A percentile compares a stretch with the other conserved stretches of the same genome.
phyloP scores from a whole-genome alignment of 2,888 invertebrate genomes.

The Spodoptera picta region DNA sequence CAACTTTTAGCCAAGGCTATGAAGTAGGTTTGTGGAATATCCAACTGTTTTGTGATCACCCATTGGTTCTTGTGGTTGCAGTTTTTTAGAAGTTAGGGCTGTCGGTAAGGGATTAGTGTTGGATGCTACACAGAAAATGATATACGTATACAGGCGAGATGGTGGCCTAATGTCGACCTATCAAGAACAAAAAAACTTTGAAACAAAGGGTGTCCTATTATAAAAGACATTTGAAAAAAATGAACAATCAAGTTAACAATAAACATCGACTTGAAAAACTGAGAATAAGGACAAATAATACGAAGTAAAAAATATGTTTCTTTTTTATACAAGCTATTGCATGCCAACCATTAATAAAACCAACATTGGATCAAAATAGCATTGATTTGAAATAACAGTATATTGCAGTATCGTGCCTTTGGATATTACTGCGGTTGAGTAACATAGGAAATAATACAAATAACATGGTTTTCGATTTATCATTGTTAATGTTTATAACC shows the following conservation, averaged over 20 bases:
- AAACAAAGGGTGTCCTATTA: too few relatives aligned
- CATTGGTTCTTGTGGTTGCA: conserved; percentile 44
- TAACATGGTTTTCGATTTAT: conserved; percentile 25
- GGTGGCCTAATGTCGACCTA: too few relatives aligned
- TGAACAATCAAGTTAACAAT: too few relatives aligned
- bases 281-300: too few relatives aligned
- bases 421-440: conserved; percentile 49
- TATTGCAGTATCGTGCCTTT: conserved; percentile 34
- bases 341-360: conserved; percentile 37
- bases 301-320: too few relatives aligned
- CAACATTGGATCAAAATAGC: conserved; percentile 44
- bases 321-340: too few relatives aligned
- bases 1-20: conserved; percentile 9
- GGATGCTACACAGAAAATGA: too few relatives aligned
- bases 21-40: conserved; percentile 53
- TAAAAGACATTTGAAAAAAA: too few relatives aligned
- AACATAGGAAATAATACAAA: conserved; percentile 40
- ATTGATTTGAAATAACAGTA: conserved; percentile 53
- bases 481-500: conserved; percentile 18
- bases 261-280: too few relatives aligned
- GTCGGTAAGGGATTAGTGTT: conserved; percentile 7
- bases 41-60: conserved; percentile 47
- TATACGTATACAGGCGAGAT: too few relatives aligned
- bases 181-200: too few relatives aligned
- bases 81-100: conserved; percentile 39